Base-by-base conservation (phyloP, 37 sponge, comb jelly and placozoan genomes). In the Eunapius fragilis region DNA sequence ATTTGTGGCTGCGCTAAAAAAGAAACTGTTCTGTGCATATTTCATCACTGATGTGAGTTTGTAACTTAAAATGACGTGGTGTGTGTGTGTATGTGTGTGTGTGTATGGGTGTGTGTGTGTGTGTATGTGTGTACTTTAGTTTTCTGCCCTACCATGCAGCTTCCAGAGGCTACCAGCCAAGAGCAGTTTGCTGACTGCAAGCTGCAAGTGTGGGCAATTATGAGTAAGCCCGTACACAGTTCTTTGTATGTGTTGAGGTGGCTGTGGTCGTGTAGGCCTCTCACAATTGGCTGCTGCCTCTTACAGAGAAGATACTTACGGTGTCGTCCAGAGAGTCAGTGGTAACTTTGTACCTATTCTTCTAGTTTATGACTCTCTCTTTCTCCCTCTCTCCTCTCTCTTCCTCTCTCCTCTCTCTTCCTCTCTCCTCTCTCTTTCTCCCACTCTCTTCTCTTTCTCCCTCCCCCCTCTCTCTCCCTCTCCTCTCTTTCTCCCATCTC, bases 301-400 rank as follows among this genome's bases (percentile, higher is more conserved):
- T 0, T 88, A 88, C 72, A 58, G 27, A 17, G 91, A 94, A 33
- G 94, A 94, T 67, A 76, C 36, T 11, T 94, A 86, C 85, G 94
- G 94, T 68, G 91, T 90, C 27, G 94, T 94, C 0, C 94, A 94
- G 77, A 87, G 87, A 67, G 94, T 90, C 80, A 86, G 89, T 31
- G 14, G 25, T 70, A 70, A 5, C 27, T n/a, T 70, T 28, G 27
- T 27, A 70, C 27, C 5, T 10, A 10, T 7, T 24, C 77, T 35
- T n/a, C 4, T 25, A 37, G 77, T 77, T 41, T 5, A 33, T 75
- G 76, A 6, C 5, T 34, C 26, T 48, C 24, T 78, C 48, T 78
- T 7, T 22, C 27, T 28, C 27, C 71, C 71, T 7, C 2, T 4
- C 27, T 70, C 71, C 25, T 5, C 27, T 7, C 27, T 6, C 2